Evolutionary conservation across 2,888 invertebrate genomes (phyloP), one percentile per base, ranked within the genome.

Genomic region (Priocnemis perturbator): DNA sequence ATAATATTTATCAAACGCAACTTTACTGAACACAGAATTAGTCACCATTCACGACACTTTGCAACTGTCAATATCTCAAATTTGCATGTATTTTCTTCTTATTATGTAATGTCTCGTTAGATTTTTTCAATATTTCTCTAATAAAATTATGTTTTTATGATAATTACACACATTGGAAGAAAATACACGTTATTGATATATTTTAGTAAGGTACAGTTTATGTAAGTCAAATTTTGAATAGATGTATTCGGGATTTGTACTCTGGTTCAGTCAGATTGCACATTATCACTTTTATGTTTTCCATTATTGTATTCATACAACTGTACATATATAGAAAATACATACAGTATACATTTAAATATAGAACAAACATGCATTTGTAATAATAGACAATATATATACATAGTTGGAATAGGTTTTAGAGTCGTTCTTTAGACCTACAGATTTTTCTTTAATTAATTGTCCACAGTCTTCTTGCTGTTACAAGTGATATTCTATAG

Each of bases 101-200:
- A 81, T 84, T 86, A 84, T 85, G 78, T 83, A 85, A 84, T 81
- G 64, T 63, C 61, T 56, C 64, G 44, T 21, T 59, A 21, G 47
- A 72, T 7, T 73, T 56, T 59, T 19, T 20, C 15, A 5, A 64
- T 64, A 60, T 64, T 56, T 20, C 37, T 55, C 60, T n/a, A 50
- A 58, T 44, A 26, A 52, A 19, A 45, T 19, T n/a, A 11, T 26
- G 17, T 9, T 15, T 52, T 21, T 11, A 23, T n/a, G 1, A 0
- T 9, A 47, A 26, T 19, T 14, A 53, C 2, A 0, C 15, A 14
- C 7, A 26, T 37, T 37, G 1, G 1, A 37, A 11, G 7, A 37
- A 37, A 37, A 11, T 37, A 37, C 7, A 9, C 37, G 7, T 11
- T 11, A 11, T 9, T 37, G 7, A 9, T 37, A 37, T 37, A 9